A percentile compares a stretch with the other conserved stretches of the same genome.
Conservation (phyloP, 2,797 vertebrate species). For the Percopsis omiscomaycus region DNA sequence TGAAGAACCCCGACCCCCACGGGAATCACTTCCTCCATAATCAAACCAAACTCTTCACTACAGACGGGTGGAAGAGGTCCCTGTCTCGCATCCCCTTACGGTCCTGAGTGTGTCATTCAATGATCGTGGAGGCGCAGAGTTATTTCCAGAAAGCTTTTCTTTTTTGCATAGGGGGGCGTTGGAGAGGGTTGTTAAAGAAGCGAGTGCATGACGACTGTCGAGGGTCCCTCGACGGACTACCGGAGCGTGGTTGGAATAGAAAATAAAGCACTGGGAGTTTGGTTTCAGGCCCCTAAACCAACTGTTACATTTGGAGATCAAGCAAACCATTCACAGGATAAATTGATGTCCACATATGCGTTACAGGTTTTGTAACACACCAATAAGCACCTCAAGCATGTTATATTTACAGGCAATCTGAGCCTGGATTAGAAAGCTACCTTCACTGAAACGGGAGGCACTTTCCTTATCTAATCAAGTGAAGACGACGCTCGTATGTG, state of each 20-base stretch:
- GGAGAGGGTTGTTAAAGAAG: constrained; percentile 34
- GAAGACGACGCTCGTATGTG: constrained; percentile 4
- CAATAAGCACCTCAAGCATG: too few relatives aligned
- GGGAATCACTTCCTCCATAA: constrained; percentile 1
- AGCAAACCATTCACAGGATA: too few relatives aligned
- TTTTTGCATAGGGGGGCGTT: constrained; percentile 32
- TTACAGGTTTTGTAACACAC: too few relatives aligned
- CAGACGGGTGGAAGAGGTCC: background rate
- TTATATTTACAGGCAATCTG: too few relatives aligned
- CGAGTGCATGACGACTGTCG: too few relatives aligned
- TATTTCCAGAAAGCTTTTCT: constrained; percentile 47
- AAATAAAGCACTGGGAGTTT: constrained; percentile 38
- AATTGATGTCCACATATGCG: too few relatives aligned
- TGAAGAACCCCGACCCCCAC: constrained; percentile 10
- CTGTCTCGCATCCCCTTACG: background rate
- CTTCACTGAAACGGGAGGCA: background rate
- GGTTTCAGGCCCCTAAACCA: constrained; percentile 27
- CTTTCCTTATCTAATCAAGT: constrained; percentile 41
- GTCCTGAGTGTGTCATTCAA: constrained; percentile 19
- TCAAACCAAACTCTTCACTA: constrained; percentile 1
- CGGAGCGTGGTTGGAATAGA: constrained; percentile 40
- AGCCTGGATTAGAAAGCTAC: too few relatives aligned
- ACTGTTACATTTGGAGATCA: constrained; percentile 14
- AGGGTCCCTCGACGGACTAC: constrained; percentile 35
- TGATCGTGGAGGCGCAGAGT: constrained; percentile 41